Evolutionary conservation across 2,797 vertebrate species (phyloP), one percentile per base, ranked within the genome.

Genomic region (Octomys mimax): DNA sequence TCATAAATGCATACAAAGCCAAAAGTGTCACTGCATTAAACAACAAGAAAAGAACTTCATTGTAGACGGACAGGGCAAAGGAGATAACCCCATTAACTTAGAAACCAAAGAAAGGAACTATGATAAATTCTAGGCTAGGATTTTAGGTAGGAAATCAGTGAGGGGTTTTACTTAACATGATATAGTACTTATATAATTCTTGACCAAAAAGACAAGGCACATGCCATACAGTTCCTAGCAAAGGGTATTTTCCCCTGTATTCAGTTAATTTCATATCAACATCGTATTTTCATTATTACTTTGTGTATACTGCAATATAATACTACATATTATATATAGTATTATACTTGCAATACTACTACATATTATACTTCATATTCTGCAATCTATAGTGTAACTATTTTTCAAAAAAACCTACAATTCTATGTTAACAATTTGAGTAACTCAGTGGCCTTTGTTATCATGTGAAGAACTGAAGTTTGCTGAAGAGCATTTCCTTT

Each of bases 71-170:
- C 18, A 21, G 19, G 36, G 26, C 7, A 68, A 2, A 33, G 18
- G 5, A 8, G 39, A 79, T 39, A 64, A n/a, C 19, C 6, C 57
- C 49, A 39, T 14, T 83, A 59, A 13, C 19, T 83, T 3, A 68
- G 39, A 52, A 24, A 28, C 19, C 11, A 68, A 49, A 83, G 49
- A 77, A 77, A 59, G 19, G 10, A 14, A 31, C 7, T 61, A 4
- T 49, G 39, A 21, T 79, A 62, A 79, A 61, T 84, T 84, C 46
- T 77, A 21, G 6, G 36, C 33, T 52, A 70, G 26, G 31, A 87
- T 88, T 83, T 92, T 78, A 77, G 39, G 33, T 21, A 75, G 52
- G 26, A 92, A 92, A 61, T 21, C 33, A 66, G 26, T 12, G 42
- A 78, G 33, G 5, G 2, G 5, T 79, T 70, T 70, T 59, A 39